Conservation (phyloP, 2,888 invertebrate species). For the Cinara cedri region DNA sequence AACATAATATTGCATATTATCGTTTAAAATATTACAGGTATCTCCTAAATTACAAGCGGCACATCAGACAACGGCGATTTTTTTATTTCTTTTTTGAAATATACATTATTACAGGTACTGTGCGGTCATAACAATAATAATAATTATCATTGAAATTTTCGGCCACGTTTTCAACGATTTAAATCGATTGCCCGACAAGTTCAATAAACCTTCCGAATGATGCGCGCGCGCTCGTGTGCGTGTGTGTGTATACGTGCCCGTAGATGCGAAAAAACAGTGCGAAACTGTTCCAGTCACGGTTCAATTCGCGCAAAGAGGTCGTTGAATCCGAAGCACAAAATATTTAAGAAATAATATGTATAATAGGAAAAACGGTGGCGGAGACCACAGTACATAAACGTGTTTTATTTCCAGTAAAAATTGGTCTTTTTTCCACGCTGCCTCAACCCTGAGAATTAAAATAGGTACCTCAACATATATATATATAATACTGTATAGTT, state of each 20-base stretch:
- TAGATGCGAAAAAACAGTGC: constrained; percentile 51
- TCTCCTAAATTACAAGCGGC: too few relatives aligned
- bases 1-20: not conserved
- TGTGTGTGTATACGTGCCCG: not conserved
- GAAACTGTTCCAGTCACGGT: constrained; percentile 55
- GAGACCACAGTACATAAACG: constrained; percentile 16
- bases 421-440: not conserved
- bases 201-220: constrained; percentile 46
- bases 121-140: not conserved
- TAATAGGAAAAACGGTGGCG: constrained; percentile 12
- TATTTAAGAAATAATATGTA: constrained; percentile 21
- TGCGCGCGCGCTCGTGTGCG: not conserved
- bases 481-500: constrained; percentile 16
- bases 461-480: too few relatives aligned
- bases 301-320: constrained; percentile 54
- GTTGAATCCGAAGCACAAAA: constrained; percentile 37
- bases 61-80: too few relatives aligned
- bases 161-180: constrained; percentile 37
- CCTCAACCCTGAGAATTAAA: not conserved
- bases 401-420: constrained; percentile 14
- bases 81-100: too few relatives aligned
- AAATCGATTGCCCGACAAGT: constrained; percentile 30
- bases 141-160: constrained; percentile 30
- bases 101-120: too few relatives aligned
- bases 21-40: constrained; percentile 1